Evolutionary conservation across 2,888 invertebrate species (phyloP), one percentile per base, ranked within the genome.

Genomic region (Crioceris asparagi): DNA sequence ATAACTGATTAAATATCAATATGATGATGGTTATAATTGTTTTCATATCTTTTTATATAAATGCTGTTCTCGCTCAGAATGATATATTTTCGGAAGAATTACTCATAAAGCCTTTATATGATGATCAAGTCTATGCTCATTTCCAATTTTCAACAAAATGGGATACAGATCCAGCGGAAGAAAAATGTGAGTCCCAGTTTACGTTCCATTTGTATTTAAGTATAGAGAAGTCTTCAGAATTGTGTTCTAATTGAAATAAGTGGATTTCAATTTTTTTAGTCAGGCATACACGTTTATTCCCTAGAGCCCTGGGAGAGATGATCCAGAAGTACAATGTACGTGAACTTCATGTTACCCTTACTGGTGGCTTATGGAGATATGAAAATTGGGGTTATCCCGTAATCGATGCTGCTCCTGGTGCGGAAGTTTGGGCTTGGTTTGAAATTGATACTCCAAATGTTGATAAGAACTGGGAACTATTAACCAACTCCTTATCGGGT

Each of bases 371-470:
- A 37, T 98, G 97, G 97, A 77, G 84, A 43, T 83, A 93, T 61
- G 79, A 84, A 49, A 77, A 79, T 38, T 98, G 96, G 96, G 96
- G 96, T 1, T 92, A 92, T 66, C 93, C 94, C 2, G 75, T 87
- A 17, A 64, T 79, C 8, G 85, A 90, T 61, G 85, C 92, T 3
- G 84, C 93, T 0, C 86, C 93, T 1, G 97, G 97, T 4, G 93
- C 92, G 2, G 92, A 96, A 62, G 70, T 96, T 0, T 88, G 85
- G 74, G 90, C 86, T 0, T 94, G 94, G 92, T 96, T 98, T 58
- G 73, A 76, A 42, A 63, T 72, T 14, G 66, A 74, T 38, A 75
- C 78, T 2, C 49, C 55, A 32, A 70, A 86, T 61, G 75, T 93
- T 6, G 83, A 94, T 58, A 68, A 71, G 32, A 78, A 83, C 50